Conservation (phyloP, 2,113 vertebrate species). For the Dissostichus mawsoni region DNA sequence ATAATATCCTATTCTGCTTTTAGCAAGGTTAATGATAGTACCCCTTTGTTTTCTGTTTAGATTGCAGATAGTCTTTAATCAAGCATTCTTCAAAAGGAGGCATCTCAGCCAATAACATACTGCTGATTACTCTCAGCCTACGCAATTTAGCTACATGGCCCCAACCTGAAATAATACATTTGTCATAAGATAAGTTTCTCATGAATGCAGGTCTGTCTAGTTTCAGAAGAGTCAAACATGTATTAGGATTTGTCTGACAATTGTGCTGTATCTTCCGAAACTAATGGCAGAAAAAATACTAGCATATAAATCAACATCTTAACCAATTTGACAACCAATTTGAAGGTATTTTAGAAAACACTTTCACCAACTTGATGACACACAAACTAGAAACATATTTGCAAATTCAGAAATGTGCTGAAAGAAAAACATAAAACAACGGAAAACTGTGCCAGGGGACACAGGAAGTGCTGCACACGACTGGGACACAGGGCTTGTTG, state of each 20-base stretch:
- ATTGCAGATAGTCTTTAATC: slow-evolving; percentile 6
- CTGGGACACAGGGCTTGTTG: neutral
- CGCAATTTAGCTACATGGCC: neutral
- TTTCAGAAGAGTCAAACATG: slow-evolving; percentile 1
- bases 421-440: too few relatives aligned
- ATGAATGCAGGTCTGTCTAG: neutral
- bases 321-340: too few relatives aligned
- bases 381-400: neutral
- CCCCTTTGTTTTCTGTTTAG: slow-evolving; percentile 28
- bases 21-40: neutral
- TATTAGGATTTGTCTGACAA: neutral
- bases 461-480: too few relatives aligned
- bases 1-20: slow-evolving; percentile 1
- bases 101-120: slow-evolving; percentile 9
- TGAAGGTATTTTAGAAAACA: neutral
- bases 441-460: too few relatives aligned
- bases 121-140: slow-evolving; percentile 32
- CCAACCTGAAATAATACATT: slow-evolving; percentile 18
- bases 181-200: slow-evolving; percentile 37
- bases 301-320: neutral
- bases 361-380: neutral
- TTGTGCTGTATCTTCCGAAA: neutral
- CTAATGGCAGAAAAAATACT: neutral
- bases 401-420: too few relatives aligned
- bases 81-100: slow-evolving; percentile 22